Percentiles rank a stretch among this genome's conserved stretches.
Evolutionary conservation across 2,797 vertebrate species (phyloP).

Genomic region (Cirrhinus mrigala): DNA sequence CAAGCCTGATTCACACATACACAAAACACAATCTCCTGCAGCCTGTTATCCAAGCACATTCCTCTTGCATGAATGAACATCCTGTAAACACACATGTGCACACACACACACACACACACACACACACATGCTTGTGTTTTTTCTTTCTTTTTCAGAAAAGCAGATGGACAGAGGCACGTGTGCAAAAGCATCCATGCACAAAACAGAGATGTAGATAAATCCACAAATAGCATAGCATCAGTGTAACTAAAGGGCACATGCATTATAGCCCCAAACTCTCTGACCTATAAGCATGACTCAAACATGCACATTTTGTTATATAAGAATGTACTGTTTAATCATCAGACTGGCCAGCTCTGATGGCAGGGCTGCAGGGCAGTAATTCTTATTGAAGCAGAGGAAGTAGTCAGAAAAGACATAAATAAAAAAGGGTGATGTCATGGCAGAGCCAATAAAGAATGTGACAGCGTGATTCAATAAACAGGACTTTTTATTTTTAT

Average conservation of each 20-base stretch:
- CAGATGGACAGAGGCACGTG: constrained; percentile 64
- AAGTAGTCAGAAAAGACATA: constrained; percentile 57
- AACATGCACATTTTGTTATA: constrained; percentile 71
- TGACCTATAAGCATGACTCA: constrained; percentile 69
- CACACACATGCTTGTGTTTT: constrained; percentile 14
- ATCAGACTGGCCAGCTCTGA: constrained; percentile 66
- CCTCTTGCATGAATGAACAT: constrained; percentile 24
- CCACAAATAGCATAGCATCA: constrained; percentile 33
- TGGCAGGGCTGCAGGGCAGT: constrained; percentile 68
- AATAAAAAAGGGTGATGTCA: constrained; percentile 49
- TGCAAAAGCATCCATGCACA: constrained; percentile 64
- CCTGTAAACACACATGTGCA: constrained; percentile 26
- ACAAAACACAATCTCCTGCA: constrained; percentile 38
- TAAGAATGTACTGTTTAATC: constrained; percentile 60
- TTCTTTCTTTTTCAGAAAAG: constrained; percentile 36
- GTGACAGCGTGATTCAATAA: constrained; percentile 1
- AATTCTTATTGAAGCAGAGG: constrained; percentile 68
- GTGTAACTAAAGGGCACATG: constrained; percentile 5
- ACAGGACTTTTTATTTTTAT: not conserved
- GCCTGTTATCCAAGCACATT: constrained; percentile 45
- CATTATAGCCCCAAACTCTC: constrained; percentile 5
- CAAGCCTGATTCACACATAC: constrained; percentile 57
- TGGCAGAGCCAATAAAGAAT: not conserved
- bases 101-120: not conserved
- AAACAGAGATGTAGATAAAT: constrained; percentile 60